These are phyloP conservation scores for Brenthis daphne DNA, from an alignment of 2,888 invertebrate species.

Conservation along the genomic window DNA sequence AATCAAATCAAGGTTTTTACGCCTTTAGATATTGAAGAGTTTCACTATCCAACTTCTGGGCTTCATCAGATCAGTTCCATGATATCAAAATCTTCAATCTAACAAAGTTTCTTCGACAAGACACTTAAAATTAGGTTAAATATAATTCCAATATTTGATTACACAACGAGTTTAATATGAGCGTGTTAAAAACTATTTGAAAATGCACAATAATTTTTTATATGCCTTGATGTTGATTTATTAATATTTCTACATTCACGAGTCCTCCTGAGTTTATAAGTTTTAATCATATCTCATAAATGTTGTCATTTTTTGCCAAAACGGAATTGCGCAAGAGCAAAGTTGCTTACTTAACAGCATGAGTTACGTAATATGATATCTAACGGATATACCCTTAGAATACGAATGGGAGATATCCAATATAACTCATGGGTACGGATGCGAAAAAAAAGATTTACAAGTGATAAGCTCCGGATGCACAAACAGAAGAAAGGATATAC, in stretches of 20 bases:
- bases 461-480: slow-evolving; percentile 54
- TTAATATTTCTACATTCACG: neutral
- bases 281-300: neutral
- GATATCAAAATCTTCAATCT: too few species aligned
- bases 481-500: slow-evolving; percentile 24
- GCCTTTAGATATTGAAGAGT: too few species aligned
- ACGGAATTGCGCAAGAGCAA: neutral
- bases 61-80: too few species aligned
- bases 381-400: slow-evolving; percentile 54
- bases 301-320: neutral
- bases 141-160: too few species aligned
- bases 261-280: neutral
- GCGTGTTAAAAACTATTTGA: too few species aligned
- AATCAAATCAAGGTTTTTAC: too few species aligned
- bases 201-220: too few species aligned
- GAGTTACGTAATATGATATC: slow-evolving; percentile 41
- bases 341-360: neutral
- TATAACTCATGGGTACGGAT: slow-evolving; percentile 49
- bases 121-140: too few species aligned
- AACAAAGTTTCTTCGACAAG: too few species aligned
- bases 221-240: too few species aligned
- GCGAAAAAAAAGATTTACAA: slow-evolving; percentile 52
- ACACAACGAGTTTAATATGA: too few species aligned
- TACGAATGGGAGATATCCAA: slow-evolving; percentile 45
- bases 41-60: too few species aligned